Percentiles rank a stretch among this genome's conserved stretches.
Conservation (phyloP, 2,797 vertebrate genomes). For the Myotis myotis region DNA sequence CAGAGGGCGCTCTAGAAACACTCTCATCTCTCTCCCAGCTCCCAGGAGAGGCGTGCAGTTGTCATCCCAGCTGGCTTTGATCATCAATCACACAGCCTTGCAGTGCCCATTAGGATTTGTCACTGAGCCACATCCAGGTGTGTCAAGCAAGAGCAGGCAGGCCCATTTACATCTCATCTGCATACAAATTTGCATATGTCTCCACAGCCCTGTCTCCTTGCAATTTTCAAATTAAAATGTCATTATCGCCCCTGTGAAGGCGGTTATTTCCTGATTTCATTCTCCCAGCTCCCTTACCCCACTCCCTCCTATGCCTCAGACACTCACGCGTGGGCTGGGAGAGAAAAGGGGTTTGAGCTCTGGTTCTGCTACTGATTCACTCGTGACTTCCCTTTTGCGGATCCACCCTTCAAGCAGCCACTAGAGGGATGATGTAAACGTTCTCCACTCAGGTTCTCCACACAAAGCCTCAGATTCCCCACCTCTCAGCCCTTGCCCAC, state of each 20-base stretch:
- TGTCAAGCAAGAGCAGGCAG: conserved; percentile 45
- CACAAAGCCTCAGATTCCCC: not conserved
- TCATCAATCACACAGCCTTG: conserved; percentile 71
- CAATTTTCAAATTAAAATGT: conserved; percentile 79
- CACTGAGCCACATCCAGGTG: conserved; percentile 73
- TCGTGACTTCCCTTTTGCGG: not conserved
- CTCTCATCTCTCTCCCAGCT: not conserved
- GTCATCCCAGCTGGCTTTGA: conserved; percentile 68
- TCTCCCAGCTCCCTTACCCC: not conserved
- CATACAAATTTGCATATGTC: conserved; percentile 72
- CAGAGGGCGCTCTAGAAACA: conserved; percentile 45
- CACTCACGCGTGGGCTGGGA: not conserved
- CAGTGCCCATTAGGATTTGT: conserved; percentile 66
- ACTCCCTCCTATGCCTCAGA: not conserved
- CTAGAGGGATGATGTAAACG: not conserved
- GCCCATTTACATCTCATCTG: conserved; percentile 75
- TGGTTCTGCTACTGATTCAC: not conserved
- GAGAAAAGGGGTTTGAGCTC: not conserved
- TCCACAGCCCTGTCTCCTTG: conserved; percentile 50
- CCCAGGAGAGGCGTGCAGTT: conserved; percentile 42
- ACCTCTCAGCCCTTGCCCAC: not conserved
- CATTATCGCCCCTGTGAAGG: conserved; percentile 69
- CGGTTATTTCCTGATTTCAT: conserved; percentile 73
- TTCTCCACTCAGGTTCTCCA: not conserved
- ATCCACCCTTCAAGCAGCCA: not conserved